These are phyloP conservation scores for Pterobdella sp. DNA, from an alignment of 2,888 invertebrate genomes.

Conservation along the genomic window DNA sequence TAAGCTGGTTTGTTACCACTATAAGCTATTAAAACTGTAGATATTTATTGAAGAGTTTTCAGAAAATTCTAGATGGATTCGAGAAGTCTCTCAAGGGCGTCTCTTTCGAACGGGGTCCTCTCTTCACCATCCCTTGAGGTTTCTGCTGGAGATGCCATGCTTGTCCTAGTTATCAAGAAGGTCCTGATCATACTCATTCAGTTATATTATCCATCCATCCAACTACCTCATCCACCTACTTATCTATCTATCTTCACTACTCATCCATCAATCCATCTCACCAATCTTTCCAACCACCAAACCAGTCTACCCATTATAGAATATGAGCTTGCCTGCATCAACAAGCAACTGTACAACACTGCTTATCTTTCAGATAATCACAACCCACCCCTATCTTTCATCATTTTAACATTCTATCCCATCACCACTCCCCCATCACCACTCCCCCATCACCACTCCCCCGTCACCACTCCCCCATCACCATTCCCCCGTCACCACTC, in stretches of 20 bases:
- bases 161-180: slow-evolving; percentile 78
- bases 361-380: background rate
- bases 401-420: background rate
- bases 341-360: background rate
- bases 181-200: slow-evolving; percentile 53
- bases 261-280: background rate
- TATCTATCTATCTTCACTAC: background rate
- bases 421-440: background rate
- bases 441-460: background rate
- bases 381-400: background rate
- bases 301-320: background rate
- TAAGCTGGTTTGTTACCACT: no score
- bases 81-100: no score
- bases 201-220: background rate
- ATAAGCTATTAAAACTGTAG: no score
- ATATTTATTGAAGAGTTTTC: no score
- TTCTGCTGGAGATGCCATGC: slow-evolving; percentile 68
- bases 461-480: background rate
- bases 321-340: no score
- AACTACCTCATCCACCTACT: background rate
- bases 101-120: no score
- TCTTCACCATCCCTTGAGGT: no score
- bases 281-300: background rate
- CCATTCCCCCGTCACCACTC: background rate
- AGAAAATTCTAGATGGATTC: no score